phyloP scores from a whole-genome alignment of 1,140 invertebrate species.

The Neodiprion pinetum region DNA sequence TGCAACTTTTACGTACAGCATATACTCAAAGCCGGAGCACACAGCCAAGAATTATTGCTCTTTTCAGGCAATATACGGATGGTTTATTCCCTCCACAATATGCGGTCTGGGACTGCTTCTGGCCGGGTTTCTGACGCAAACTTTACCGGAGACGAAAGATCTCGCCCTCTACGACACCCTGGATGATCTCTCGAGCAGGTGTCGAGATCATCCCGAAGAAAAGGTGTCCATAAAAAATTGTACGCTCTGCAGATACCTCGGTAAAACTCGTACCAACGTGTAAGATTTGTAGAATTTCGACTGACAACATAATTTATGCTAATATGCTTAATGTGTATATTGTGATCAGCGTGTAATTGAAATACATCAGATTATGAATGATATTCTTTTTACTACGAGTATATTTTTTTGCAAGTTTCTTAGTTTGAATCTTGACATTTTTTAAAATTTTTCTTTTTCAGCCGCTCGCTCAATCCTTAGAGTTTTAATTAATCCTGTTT shows the following conservation, averaged over 20 bases:
- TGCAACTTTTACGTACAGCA: too few species aligned
- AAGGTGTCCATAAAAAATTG: neutral
- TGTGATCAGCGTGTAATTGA: too few species aligned
- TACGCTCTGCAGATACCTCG: neutral
- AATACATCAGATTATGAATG: too few species aligned
- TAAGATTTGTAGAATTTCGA: neutral
- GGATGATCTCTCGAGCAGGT: neutral
- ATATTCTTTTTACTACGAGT: too few species aligned
- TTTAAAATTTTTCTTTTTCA: too few species aligned
- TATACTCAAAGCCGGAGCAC: too few species aligned
- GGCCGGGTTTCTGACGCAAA: slow-evolving; percentile 57
- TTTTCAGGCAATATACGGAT: slow-evolving; percentile 52
- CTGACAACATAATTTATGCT: too few species aligned
- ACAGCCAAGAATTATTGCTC: neutral
- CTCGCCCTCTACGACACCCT: neutral
- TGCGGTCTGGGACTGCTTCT: slow-evolving; percentile 62
- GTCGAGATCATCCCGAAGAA: neutral
- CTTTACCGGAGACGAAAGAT: slow-evolving; percentile 16
- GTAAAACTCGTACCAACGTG: neutral
- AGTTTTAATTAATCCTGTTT: too few species aligned
- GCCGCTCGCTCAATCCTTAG: too few species aligned
- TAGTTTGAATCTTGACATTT: too few species aligned
- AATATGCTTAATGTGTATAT: too few species aligned
- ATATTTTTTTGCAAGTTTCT: too few species aligned
- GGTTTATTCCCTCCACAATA: slow-evolving; percentile 65